Conservation (phyloP, 1,140 invertebrate species). For the Scaptomyza hsui region DNA sequence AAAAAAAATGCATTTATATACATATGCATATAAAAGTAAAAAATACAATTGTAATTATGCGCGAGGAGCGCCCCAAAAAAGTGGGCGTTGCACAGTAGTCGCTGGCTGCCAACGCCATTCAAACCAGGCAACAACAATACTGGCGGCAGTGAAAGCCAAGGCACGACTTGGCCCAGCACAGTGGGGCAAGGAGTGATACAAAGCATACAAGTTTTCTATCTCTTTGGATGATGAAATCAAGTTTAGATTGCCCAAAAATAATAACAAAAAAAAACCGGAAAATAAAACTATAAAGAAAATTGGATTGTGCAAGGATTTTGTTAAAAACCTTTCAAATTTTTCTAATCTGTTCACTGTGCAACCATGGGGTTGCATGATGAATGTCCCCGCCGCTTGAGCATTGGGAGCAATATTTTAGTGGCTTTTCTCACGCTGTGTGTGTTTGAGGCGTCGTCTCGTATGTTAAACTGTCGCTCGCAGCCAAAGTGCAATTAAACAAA, state of each 20-base stretch:
- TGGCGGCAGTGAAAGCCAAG: slow-evolving; percentile 65
- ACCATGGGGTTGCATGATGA: slow-evolving; percentile 49
- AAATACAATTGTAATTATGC: slow-evolving; percentile 63
- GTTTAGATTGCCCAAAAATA: too few species aligned
- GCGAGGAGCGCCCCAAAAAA: slow-evolving; percentile 50
- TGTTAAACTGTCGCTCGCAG: slow-evolving; percentile 82
- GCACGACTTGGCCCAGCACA: slow-evolving; percentile 43
- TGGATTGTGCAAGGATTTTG: too few species aligned
- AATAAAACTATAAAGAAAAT: too few species aligned
- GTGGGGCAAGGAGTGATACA: slow-evolving; percentile 39
- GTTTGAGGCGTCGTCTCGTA: slow-evolving; percentile 62
- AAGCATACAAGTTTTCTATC: too few species aligned
- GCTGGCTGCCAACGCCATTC: slow-evolving; percentile 68
- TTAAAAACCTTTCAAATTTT: too few species aligned
- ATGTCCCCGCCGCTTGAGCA: slow-evolving; percentile 45
- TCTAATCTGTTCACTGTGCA: slow-evolving; percentile 28
- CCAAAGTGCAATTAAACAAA: slow-evolving; percentile 82
- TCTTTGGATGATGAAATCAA: too few species aligned
- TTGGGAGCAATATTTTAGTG: slow-evolving; percentile 42
- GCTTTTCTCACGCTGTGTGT: slow-evolving; percentile 75
- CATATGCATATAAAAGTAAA: slow-evolving; percentile 26
- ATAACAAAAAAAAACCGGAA: too few species aligned
- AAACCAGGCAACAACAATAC: slow-evolving; percentile 16
- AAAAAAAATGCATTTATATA: slow-evolving; percentile 11
- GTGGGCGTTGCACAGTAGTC: slow-evolving; percentile 79